Evolutionary conservation across 1,140 invertebrate species (phyloP), one percentile per base, ranked within the genome.

Genomic region (Drosophila serrata): DNA sequence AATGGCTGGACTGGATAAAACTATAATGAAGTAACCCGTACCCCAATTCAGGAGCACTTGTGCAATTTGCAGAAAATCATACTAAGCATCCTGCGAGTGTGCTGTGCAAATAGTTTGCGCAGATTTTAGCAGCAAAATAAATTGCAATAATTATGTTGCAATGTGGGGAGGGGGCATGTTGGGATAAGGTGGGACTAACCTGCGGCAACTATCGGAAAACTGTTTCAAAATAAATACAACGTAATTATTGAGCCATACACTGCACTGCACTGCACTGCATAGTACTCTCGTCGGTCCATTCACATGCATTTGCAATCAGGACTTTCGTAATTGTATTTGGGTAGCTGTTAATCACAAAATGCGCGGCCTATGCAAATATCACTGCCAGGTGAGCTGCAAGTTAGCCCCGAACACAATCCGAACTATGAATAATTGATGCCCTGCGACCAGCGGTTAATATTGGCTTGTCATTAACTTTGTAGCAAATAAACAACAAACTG

Each of bases 241-340:
- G 85, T 84, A 84, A 88, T 88, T 88, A 84, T 84, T 90, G 80
- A 72, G 84, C 80, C 75, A 78, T 78, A 88, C 73, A 81, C 77
- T 77, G 64, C 79, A 80, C 60, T 69, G 48, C 31, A 55, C 42
- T 17, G 24, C 27, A 17, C 8, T 40, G n/a, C 13, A 17, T 8
- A 6, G 35, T 6, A 24, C 7, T 22, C 19, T 45, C 19, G 42
- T 22, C 42, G 6, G 42, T 43, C 17, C 22, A 37, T 46, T 12
- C 67, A 69, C 42, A 46, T 13, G 33, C 56, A 15, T 51, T 59
- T 57, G 64, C 55, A 61, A 60, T 68, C 67, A 53, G 60, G 72
- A 61, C 43, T 73, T 37, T 69, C 45, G 84, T 60, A 87, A 88
- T 68, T 82, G 72, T 84, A 80, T 88, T 87, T 88, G 84, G 69